These are phyloP conservation scores for Cecidostiba fungosa DNA, from an alignment of 2,888 invertebrate genomes.

Conservation along the genomic window DNA sequence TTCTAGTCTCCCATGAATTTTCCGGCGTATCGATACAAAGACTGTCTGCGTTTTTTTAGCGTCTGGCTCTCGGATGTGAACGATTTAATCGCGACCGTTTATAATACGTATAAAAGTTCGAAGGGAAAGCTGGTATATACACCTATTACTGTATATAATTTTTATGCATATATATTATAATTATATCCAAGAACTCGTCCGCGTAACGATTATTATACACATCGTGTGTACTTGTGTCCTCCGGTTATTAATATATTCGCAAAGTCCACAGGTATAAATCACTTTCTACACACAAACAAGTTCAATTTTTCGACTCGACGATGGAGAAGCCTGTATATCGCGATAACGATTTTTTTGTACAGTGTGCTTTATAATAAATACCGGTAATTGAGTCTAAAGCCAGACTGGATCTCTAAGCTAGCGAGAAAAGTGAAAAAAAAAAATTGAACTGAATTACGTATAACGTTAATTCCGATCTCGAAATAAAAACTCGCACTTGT, in stretches of 20 bases:
- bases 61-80: no score
- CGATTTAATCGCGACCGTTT: background rate
- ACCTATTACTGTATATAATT: no score
- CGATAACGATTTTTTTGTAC: background rate
- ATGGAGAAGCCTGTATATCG: background rate
- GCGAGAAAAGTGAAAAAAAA: no score
- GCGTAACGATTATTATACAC: no score
- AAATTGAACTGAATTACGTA: background rate
- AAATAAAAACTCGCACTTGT: background rate
- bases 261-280: background rate
- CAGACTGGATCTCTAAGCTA: background rate
- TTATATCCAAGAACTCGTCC: no score
- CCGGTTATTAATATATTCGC: background rate
- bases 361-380: background rate
- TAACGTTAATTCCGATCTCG: background rate
- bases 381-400: background rate
- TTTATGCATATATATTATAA: no score
- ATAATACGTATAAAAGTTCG: background rate
- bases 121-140: background rate
- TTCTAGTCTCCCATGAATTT: background rate
- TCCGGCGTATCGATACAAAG: background rate
- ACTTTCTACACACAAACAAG: background rate
- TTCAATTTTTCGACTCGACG: background rate
- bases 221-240: no score
- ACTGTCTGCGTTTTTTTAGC: no score